Base-by-base conservation (phyloP, 2,888 invertebrate genomes). In the Nemotelus nigrinus region DNA sequence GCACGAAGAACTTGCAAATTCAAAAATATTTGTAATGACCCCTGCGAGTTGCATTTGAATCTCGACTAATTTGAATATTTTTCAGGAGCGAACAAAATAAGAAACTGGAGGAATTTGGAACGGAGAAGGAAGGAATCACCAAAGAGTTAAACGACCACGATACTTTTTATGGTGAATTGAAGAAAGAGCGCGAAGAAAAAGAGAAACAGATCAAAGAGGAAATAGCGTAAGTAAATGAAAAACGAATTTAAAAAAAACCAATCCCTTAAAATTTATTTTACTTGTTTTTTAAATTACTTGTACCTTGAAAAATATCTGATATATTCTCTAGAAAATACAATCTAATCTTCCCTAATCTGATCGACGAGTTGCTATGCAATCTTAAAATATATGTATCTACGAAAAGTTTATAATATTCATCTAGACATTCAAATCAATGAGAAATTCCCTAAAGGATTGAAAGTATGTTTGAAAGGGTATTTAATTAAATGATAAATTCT, bases 1-100 rank as follows among this genome's bases (percentile, higher is more conserved):
- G 90, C 74, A 90, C 91, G 2, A 91, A 92, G 82, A 95, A 95
- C 87, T 89, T 91, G 82, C 85, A 93, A 48, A 90, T 91, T 81
- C 95, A 96, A 86, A 91, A 91, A 83, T 89, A 91, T 83, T 89
- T 91, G 92, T 92, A 83, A 88, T 90, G 25, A 25, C 25, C 10
- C 10, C 41, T 60, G 63, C 7, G 6, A 72, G 8, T 25, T 63
- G 25, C 45, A 25, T 43, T 39, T 57, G 3, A 50, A 41, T 25
- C 25, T 67, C 1, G 53, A 53, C 41, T 10, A 6, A 10, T 63
- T 10, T 67, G 53, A 45, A 41, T 79, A 53, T 77, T 55, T 81
- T 84, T 48, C 83, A 91, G 91, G 10, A 88, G 89, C 81, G 89
- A 90, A 81, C 88, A 90, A 0, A 89, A 89, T 76, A 89, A 89